Evolutionary conservation across 2,888 invertebrate genomes (phyloP), one percentile per base, ranked within the genome.

Genomic region (Ephialtes manifestator): DNA sequence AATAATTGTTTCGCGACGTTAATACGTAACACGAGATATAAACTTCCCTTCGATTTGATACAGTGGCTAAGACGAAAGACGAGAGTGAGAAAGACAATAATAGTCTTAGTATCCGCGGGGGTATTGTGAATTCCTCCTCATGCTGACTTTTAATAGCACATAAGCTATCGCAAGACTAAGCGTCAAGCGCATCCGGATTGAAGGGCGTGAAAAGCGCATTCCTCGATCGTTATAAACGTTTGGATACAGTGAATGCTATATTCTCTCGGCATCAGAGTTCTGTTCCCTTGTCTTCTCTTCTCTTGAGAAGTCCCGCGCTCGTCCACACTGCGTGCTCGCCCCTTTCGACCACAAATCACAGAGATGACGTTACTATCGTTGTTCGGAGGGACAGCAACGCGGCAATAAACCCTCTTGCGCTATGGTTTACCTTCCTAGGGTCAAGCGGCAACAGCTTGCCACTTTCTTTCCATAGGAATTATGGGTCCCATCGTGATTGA

Each of bases 121-220:
- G 28, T 18, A 10, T 24, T 81, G 65, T 67, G 65, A 70, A 68
- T 84, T 80, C 72, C 72, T 83, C 74, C 68, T 51, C 28, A 60
- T 58, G 72, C 43, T 43, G 80, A 81, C 55, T 72, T 82, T 82
- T 82, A 82, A 85, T 76, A 75, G 81, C 85, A 65, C 71, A 74
- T 60, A 51, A 76, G 74, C 60, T 11, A 20, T 71, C 46, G 63
- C 67, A 4, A 3, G 60, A 15, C 35, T 35, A 43, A 63, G 75
- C 79, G 71, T 76, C 79, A 76, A 74, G 75, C 79, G 83, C 79
- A 90, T 89, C 88, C 89, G 89, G 90, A 90, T 90, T 92, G 92
- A 92, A 89, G 90, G 90, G 91, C 92, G 92, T 92, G 91, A 92
- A 92, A 91, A 91, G 90, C 84, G 90, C 90, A 91, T 91, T 90